Percentiles rank a stretch among this genome's conserved stretches.
Conservation (phyloP, 1,140 invertebrate genomes). For the Theocolax elegans region DNA sequence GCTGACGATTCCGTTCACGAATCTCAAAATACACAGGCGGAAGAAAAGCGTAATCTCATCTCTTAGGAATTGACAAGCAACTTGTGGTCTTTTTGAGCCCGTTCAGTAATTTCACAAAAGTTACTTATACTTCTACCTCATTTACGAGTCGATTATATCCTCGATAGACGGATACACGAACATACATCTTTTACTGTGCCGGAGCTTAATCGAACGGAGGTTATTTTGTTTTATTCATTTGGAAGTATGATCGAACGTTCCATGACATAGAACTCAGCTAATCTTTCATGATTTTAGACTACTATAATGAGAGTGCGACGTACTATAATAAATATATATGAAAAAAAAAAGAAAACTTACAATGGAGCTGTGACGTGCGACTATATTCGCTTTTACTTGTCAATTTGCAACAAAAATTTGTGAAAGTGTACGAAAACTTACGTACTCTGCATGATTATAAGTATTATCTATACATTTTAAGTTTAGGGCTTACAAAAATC, state of each 20-base stretch:
- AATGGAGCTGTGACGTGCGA: constrained; percentile 20
- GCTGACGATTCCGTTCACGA: neutral
- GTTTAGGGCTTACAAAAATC: constrained; percentile 1
- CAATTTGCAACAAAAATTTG: neutral
- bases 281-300: constrained; percentile 10
- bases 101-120: neutral
- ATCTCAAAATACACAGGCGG: neutral
- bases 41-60: constrained; percentile 32
- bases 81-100: neutral
- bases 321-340: too few relatives aligned
- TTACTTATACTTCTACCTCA: constrained; percentile 16
- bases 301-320: too few relatives aligned
- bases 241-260: neutral
- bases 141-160: neutral
- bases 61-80: neutral
- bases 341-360: too few relatives aligned
- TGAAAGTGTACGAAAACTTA: neutral
- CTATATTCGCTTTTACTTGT: neutral
- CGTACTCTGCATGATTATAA: neutral
- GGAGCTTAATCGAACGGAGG: neutral
- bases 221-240: neutral
- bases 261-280: neutral
- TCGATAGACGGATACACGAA: neutral
- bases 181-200: neutral
- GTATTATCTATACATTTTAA: constrained; percentile 7